These are phyloP conservation scores for Marcusenius ussheri DNA, from an alignment of 2,113 vertebrate genomes.

Conservation along the genomic window DNA sequence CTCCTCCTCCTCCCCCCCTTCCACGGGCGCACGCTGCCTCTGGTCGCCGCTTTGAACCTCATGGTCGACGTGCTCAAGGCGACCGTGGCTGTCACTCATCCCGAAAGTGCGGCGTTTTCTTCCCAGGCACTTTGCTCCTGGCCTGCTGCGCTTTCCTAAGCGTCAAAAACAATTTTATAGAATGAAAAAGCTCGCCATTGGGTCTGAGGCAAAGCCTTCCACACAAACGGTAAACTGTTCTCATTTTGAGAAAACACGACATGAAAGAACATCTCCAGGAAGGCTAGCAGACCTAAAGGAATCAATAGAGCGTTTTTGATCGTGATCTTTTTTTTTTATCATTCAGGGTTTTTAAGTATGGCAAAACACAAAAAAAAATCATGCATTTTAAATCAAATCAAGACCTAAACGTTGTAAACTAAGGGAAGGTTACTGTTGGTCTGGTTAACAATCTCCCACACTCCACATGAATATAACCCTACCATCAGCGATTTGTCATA, in stretches of 20 bases:
- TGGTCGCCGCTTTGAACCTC: conserved; percentile 34
- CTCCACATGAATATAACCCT: background rate
- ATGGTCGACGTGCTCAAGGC: background rate
- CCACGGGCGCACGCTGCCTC: conserved; percentile 3
- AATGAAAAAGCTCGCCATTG: background rate
- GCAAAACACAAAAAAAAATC: background rate
- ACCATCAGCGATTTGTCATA: background rate
- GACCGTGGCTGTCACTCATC: background rate
- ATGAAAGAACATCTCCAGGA: background rate
- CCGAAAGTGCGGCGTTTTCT: background rate
- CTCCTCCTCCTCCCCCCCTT: background rate
- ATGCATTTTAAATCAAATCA: background rate
- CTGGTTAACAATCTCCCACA: conserved; percentile 16
- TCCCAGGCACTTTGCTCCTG: background rate
- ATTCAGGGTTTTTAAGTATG: background rate
- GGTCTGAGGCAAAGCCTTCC: background rate
- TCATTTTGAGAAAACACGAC: background rate
- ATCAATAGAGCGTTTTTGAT: background rate
- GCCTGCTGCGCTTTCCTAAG: background rate
- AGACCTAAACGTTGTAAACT: background rate
- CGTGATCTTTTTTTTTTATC: background rate
- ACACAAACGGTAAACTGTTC: background rate
- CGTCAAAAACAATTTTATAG: background rate
- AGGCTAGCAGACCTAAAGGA: background rate
- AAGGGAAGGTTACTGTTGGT: background rate